phyloP scores from a whole-genome alignment of 2,888 invertebrate genomes.

The Hypercompe scribonia region DNA sequence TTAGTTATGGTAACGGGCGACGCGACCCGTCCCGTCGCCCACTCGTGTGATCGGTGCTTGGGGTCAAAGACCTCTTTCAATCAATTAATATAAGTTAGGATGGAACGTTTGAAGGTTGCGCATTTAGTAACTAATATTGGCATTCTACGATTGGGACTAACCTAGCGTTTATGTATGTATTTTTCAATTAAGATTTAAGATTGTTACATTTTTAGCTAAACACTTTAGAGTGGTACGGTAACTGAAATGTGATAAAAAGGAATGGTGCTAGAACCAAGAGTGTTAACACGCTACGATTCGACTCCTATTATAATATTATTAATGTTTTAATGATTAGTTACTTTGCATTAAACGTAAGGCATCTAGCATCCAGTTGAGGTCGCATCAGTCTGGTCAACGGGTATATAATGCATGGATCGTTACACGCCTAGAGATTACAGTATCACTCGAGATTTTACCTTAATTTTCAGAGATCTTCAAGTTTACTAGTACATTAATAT shows the following conservation, averaged over 20 bases:
- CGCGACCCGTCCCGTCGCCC: constrained; percentile 45
- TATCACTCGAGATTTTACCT: constrained; percentile 85
- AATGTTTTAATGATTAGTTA: constrained; percentile 84
- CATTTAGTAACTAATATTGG: constrained; percentile 86
- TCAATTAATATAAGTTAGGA: constrained; percentile 79
- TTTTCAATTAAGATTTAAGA: constrained; percentile 86
- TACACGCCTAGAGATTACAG: constrained; percentile 81
- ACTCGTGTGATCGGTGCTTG: constrained; percentile 74
- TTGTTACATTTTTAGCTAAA: constrained; percentile 87
- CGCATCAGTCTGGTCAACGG: constrained; percentile 77
- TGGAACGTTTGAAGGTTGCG: constrained; percentile 82
- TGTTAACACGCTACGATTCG: constrained; percentile 87
- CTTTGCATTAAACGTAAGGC: constrained; percentile 82
- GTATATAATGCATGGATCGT: constrained; percentile 67
- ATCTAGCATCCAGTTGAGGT: constrained; percentile 84
- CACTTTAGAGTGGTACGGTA: constrained; percentile 87
- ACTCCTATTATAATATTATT: constrained; percentile 85
- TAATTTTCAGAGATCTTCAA: constrained; percentile 80
- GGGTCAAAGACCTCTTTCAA: constrained; percentile 81
- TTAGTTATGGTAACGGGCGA: constrained; percentile 66
- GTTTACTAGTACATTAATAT: constrained; percentile 81
- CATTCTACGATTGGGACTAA: constrained; percentile 88
- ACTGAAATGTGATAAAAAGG: constrained; percentile 88
- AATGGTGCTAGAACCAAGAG: constrained; percentile 87
- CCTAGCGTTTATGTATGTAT: constrained; percentile 86